Conservation (phyloP, 2,113 vertebrate species). For the Thinocorus orbignyianus region DNA sequence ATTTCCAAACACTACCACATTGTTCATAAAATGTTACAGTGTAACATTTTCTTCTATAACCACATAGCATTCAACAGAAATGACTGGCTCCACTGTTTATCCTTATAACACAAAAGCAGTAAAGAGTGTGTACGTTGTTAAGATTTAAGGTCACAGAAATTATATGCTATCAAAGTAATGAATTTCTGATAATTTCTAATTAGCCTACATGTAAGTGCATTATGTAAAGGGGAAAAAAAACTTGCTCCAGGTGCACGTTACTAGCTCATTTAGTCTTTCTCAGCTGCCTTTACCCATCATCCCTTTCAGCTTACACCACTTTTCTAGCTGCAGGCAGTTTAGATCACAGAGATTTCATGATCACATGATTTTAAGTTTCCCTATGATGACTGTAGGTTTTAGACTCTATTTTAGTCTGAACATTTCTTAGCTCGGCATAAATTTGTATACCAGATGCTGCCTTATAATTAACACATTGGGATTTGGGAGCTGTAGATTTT, state of each 20-base stretch:
- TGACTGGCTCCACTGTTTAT: not conserved
- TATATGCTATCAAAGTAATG: not conserved
- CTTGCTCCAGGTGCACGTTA: not conserved
- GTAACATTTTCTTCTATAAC: not conserved
- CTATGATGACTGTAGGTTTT: slow-evolving; percentile 38
- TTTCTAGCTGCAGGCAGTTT: slow-evolving; percentile 32
- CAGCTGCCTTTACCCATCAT: not conserved
- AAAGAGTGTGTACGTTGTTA: not conserved
- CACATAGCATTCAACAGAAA: not conserved
- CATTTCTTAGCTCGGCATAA: slow-evolving; percentile 79
- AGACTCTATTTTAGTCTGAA: slow-evolving; percentile 70
- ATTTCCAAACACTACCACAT: not conserved
- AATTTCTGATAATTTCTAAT: not conserved
- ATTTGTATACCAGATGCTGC: slow-evolving; percentile 81
- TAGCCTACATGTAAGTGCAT: not conserved
- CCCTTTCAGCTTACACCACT: not conserved
- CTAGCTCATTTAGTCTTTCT: not conserved
- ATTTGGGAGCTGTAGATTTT: slow-evolving; percentile 78
- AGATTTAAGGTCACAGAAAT: not conserved
- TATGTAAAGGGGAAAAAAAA: not conserved
- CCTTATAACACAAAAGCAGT: not conserved
- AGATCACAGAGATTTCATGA: not conserved
- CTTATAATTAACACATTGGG: slow-evolving; percentile 79
- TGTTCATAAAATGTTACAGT: not conserved
- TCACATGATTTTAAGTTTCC: slow-evolving; percentile 60